Evolutionary conservation across 2,113 vertebrate genomes (phyloP).

Genomic region (Oryzias celebensis): DNA sequence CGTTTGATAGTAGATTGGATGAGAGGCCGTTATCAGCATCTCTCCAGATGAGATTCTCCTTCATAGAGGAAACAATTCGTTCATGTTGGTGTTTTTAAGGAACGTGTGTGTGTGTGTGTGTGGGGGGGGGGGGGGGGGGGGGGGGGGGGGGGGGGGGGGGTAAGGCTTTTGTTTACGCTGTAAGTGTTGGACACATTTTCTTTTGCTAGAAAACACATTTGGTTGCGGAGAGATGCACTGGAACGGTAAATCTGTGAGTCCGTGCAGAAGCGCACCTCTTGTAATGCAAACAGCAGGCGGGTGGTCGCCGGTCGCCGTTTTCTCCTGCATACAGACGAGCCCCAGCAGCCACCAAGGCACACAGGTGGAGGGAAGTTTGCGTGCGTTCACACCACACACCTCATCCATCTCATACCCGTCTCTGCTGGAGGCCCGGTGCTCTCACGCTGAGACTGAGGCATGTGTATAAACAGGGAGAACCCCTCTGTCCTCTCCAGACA

Average conservation of each 20-base stretch:
- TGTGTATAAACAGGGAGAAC: conserved; percentile 51
- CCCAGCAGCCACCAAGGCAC: conserved; percentile 30
- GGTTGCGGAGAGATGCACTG: background rate
- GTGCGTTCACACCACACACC: conserved; percentile 30
- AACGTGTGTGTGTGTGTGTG: too few species aligned
- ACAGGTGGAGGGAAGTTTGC: conserved; percentile 23
- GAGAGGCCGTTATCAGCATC: conserved; percentile 52
- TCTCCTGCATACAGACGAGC: background rate
- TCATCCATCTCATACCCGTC: conserved; percentile 49
- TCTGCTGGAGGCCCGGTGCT: conserved; percentile 16
- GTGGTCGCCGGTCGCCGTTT: conserved; percentile 1
- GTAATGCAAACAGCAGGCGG: conserved; percentile 6
- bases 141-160: too few species aligned
- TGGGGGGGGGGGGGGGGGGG: too few species aligned
- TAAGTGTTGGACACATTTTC: conserved; percentile 4
- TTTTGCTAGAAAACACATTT: too few species aligned
- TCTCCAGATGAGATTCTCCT: conserved; percentile 1
- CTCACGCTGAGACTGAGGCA: conserved; percentile 33
- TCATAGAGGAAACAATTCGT: conserved; percentile 25
- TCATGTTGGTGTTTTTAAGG: conserved; percentile 44
- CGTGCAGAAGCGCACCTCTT: background rate
- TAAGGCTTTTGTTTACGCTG: conserved; percentile 5
- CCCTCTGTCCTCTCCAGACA: background rate
- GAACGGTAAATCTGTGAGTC: background rate
- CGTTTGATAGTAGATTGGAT: conserved; percentile 45